phyloP scores from a whole-genome alignment of 2,888 invertebrate genomes.

The Andrena minutula region DNA sequence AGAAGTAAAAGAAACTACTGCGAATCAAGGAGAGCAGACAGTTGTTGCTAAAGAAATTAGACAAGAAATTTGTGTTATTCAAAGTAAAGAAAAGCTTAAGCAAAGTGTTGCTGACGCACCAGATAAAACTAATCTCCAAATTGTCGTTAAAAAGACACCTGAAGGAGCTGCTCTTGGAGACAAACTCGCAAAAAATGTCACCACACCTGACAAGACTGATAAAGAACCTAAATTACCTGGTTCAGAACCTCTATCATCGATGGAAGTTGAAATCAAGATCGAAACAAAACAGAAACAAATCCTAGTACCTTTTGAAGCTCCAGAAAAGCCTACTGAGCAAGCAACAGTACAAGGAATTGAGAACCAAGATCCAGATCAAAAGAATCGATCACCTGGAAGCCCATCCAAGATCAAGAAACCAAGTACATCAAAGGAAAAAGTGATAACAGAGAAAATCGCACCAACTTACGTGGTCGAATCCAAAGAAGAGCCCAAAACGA shows the following conservation, averaged over 20 bases:
- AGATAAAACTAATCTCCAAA: background rate
- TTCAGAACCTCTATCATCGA: slow-evolving; percentile 6
- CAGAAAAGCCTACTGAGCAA: background rate
- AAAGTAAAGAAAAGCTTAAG: slow-evolving; percentile 4
- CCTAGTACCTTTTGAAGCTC: background rate
- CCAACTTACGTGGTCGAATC: slow-evolving; percentile 22
- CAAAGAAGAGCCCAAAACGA: slow-evolving; percentile 32
- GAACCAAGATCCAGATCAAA: slow-evolving; percentile 34
- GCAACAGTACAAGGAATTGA: background rate
- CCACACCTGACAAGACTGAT: slow-evolving; percentile 44
- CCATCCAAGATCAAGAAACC: slow-evolving; percentile 37
- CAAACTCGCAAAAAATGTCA: background rate
- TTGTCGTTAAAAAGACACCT: background rate
- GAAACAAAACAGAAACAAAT: slow-evolving; percentile 53
- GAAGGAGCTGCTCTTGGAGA: background rate
- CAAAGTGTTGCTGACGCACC: background rate
- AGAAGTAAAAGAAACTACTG: background rate
- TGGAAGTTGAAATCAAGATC: background rate
- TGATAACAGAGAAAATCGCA: slow-evolving; percentile 24
- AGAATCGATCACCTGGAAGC: slow-evolving; percentile 53
- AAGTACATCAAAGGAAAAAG: slow-evolving; percentile 44
- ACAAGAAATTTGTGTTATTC: background rate
- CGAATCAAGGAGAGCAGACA: background rate
- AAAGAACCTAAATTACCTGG: slow-evolving; percentile 64
- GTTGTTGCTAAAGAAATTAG: background rate